Percentiles rank a stretch among this genome's conserved stretches.
Conservation (phyloP, 2,888 invertebrate species). For the Cabera pusaria region DNA sequence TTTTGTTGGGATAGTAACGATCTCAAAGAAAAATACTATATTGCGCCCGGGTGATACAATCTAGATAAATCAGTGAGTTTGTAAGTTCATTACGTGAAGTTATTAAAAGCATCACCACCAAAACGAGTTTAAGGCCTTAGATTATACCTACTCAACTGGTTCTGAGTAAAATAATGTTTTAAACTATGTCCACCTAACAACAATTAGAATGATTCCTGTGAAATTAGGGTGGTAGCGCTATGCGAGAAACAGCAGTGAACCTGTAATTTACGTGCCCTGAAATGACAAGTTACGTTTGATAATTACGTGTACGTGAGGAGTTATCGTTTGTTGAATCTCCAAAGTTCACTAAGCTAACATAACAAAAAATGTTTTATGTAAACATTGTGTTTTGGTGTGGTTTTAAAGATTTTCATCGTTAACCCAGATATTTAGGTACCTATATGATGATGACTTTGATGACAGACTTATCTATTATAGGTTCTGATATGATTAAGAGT, state of each 20-base stretch:
- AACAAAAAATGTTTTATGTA: constrained; percentile 15
- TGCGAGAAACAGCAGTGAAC: constrained; percentile 45
- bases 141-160: neutral
- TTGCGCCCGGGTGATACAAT: too few relatives aligned
- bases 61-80: too few relatives aligned
- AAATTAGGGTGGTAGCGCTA: constrained; percentile 45
- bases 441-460: too few relatives aligned
- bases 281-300: constrained; percentile 66
- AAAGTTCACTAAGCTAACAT: constrained; percentile 40
- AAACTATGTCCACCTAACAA: constrained; percentile 16
- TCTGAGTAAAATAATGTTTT: constrained; percentile 7
- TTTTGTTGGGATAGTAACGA: too few relatives aligned
- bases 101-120: too few relatives aligned
- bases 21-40: too few relatives aligned
- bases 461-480: too few relatives aligned
- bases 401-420: constrained; percentile 21
- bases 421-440: too few relatives aligned
- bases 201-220: constrained; percentile 25
- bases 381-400: too few relatives aligned
- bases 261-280: constrained; percentile 62
- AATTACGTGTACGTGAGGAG: constrained; percentile 53
- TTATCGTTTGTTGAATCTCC: constrained; percentile 59
- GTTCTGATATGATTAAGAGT: too few relatives aligned
- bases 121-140: too few relatives aligned
- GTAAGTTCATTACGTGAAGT: too few relatives aligned